Evolutionary conservation across 2,797 vertebrate species (phyloP), one percentile per base, ranked within the genome.

Genomic region (Ciconia nigra): DNA sequence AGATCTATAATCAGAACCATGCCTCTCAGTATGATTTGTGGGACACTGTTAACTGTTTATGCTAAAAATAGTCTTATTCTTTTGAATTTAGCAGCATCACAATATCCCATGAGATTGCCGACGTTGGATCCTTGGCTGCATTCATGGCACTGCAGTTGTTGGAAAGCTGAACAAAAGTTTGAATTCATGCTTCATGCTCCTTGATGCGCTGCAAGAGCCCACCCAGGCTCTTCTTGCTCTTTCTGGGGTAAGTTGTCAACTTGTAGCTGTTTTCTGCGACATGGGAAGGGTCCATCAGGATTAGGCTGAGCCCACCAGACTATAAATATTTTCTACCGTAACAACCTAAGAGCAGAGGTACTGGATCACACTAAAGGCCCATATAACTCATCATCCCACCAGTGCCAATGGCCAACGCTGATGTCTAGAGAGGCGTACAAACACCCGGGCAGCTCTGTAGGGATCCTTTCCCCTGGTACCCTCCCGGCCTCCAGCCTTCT

Each of bases 1-100:
- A 80, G 65, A 90, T 85, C 91, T 59, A 16, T 92, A 96, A 97
- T 87, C 91, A 79, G 72, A 96, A 95, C 90, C 74, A 85, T 94
- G 62, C 72, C 69, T 83, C 81, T 61, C 76, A 89, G 69, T 25
- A 26, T 28, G 57, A 93, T 89, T 78, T 91, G 82, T 76, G 58
- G 29, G 79, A 72, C 13, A 61, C 62, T 37, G n/a, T 57, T 89
- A 93, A 82, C 63, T 74, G 81, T 37, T 94, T 73, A 59, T 10
- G 22, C 66, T 94, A 93, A 96, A 95, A 92, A 95, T 79, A 92
- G 37, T 44, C 41, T 62, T 62, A 89, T 26, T 79, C 61, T 87
- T 92, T 93, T 63, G 89, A 83, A 94, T 92, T 89, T 76, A 96
- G 90, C 88, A 96, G 83, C 46, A 83, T 87, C 92, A 61, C 51